Evolutionary conservation across 92 coral and sea anemone species (phyloP).

Genomic region (Palythoa grandiflora): DNA sequence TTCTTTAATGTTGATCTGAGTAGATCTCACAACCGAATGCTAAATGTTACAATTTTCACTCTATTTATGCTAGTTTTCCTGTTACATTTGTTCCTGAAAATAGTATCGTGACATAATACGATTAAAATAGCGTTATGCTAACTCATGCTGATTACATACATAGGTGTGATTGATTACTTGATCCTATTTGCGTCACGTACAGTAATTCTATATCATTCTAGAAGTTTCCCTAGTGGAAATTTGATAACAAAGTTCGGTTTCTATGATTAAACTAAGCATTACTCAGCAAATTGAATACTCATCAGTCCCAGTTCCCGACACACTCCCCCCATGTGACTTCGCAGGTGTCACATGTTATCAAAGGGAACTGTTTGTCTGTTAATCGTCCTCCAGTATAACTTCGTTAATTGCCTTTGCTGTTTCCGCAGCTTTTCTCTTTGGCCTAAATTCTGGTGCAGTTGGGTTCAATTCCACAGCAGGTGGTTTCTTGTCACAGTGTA

Average conservation of each 20-base stretch:
- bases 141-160: slow-evolving; percentile 3
- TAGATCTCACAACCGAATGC: background rate
- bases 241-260: background rate
- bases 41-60: slow-evolving; percentile 19
- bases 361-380: background rate
- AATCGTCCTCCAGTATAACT: slow-evolving; percentile 10
- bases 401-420: slow-evolving; percentile 28
- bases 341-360: slow-evolving; percentile 1
- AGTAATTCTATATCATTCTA: background rate
- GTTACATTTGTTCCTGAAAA: background rate
- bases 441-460: slow-evolving; percentile 16
- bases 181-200: background rate
- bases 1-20: background rate
- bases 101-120: slow-evolving; percentile 14
- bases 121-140: background rate
- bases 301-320: background rate
- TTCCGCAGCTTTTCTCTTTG: slow-evolving; percentile 14
- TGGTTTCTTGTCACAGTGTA: slow-evolving; percentile 10
- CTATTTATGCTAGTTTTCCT: slow-evolving; percentile 1
- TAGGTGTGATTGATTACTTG: background rate
- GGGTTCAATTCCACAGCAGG: background rate
- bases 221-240: background rate
- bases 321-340: slow-evolving; percentile 6
- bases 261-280: background rate
- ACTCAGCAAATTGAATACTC: background rate